Conservation (phyloP, 2,113 vertebrate genomes). For the Anthoscopus minutus region DNA sequence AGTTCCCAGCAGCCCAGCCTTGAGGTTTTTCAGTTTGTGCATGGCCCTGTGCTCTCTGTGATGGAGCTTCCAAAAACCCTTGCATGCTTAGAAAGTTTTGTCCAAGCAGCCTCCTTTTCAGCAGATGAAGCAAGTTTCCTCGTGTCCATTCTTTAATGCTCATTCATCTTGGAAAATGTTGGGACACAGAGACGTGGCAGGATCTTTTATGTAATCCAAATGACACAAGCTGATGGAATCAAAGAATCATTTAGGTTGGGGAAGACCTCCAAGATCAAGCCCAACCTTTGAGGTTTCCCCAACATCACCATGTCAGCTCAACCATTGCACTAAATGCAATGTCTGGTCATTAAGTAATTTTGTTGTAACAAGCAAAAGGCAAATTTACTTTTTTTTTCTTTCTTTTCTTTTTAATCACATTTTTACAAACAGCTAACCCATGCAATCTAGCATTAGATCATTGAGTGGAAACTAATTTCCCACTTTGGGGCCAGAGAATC, state of each 20-base stretch:
- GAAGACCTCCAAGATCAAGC: neutral
- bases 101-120: neutral
- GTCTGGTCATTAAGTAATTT: neutral
- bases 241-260: neutral
- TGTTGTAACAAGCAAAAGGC: neutral
- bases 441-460: neutral
- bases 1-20: neutral
- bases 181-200: neutral
- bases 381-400: neutral
- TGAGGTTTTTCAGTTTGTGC: neutral
- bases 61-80: neutral
- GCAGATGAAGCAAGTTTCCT: neutral
- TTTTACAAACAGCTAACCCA: neutral
- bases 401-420: neutral
- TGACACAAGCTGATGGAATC: neutral
- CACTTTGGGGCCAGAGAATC: neutral
- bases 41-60: rapidly evolving
- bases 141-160: neutral
- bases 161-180: neutral
- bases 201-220: neutral
- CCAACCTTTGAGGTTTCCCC: neutral
- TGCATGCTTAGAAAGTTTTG: neutral
- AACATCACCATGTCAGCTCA: too few species aligned
- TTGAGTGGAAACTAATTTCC: neutral
- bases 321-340: neutral